Evolutionary conservation across 1,140 invertebrate genomes (phyloP), one percentile per base, ranked within the genome.

Genomic region (Pectinophora gossypiella): DNA sequence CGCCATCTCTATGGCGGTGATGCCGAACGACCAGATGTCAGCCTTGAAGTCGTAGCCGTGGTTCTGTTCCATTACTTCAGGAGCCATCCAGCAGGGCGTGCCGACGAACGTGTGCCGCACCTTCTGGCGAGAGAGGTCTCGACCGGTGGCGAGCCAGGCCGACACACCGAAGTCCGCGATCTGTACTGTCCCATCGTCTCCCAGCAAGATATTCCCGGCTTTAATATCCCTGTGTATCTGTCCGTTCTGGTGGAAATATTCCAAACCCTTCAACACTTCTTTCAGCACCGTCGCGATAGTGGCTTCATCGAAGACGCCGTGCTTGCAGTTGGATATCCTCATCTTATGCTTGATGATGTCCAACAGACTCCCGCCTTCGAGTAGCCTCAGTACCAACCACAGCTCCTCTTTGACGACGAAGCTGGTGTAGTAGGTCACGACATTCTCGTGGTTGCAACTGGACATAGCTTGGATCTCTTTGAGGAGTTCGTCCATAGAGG

Each of bases 41-140:
- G 98, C 99, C 88, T 99, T 99, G 85, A 98, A 99, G 80, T 99
- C 98, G 81, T 99, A 99, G 0, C 98, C 98, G 81, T 98, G 97
- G 77, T 99, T 97, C 92, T 99, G 97, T 88, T 99, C 97, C 97
- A 99, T 99, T 52, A 99, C 98, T 90, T 99, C 98, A 13, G 98
- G 98, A 16, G 98, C 98, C 98, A 99, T 99, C 98, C 98, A 99
- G 86, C 98, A 99, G 0, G 98, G 97, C 5, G 97, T 99, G 15
- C 98, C 98, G 4, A 99, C 98, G 89, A 99, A 99, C 0, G 98
- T 99, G 74, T 99, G 97, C 12, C 98, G 90, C 9, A 98, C 96
- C 86, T 98, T 98, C 82, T 99, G 97, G 2, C 98, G 90, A 16
- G 95, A 95, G 68, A 99, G 73, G 90, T 99, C 94, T 60, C 98